Conservation (phyloP, 2,888 invertebrate genomes). For the Himalopsyche kuldschensis region DNA sequence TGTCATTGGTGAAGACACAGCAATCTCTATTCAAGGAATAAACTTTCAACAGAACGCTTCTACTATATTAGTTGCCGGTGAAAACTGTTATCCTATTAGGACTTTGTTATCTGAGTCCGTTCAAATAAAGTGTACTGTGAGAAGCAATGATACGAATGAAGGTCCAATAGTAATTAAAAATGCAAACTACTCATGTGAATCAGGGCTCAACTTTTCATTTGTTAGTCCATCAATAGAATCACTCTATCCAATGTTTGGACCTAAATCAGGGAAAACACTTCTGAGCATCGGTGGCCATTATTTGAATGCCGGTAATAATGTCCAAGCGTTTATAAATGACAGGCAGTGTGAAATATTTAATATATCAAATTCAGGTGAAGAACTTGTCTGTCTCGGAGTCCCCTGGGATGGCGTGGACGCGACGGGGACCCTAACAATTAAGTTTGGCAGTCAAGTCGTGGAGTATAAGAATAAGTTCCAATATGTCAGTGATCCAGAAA, state of each 20-base stretch:
- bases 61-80: constrained; percentile 92
- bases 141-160: constrained; percentile 80
- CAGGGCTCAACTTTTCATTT: constrained; percentile 81
- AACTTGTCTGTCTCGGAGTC: constrained; percentile 81
- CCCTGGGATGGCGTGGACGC: constrained; percentile 66
- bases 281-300: constrained; percentile 87
- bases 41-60: constrained; percentile 92
- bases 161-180: constrained; percentile 91
- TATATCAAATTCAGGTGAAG: constrained; percentile 65
- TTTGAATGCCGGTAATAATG: constrained; percentile 93
- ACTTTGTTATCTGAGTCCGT: constrained; percentile 88
- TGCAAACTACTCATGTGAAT: constrained; percentile 88
- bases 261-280: constrained; percentile 92
- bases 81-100: constrained; percentile 86
- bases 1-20: constrained; percentile 95
- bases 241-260: constrained; percentile 86
- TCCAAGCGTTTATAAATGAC: constrained; percentile 84
- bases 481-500: constrained; percentile 88
- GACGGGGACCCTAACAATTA: constrained; percentile 79
- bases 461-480: constrained; percentile 80
- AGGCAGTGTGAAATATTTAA: no score
- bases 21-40: constrained; percentile 92
- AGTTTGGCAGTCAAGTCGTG: constrained; percentile 80
- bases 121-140: constrained; percentile 88
- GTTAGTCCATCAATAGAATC: constrained; percentile 86